phyloP scores from a whole-genome alignment of 2,888 invertebrate species.

The Dryocosmus kuriphilus region DNA sequence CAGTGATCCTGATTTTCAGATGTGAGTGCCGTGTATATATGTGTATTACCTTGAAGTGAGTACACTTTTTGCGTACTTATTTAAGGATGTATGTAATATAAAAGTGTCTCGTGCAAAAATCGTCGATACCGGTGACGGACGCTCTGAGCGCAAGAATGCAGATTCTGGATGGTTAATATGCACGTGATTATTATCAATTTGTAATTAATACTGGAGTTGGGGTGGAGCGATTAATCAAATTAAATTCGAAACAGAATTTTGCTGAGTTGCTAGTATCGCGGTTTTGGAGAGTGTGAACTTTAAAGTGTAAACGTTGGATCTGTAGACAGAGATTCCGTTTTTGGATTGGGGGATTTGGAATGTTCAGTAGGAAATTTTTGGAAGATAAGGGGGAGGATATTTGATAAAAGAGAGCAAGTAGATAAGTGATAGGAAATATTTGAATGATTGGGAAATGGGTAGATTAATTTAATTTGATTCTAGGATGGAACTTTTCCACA shows the following conservation, averaged over 20 bases:
- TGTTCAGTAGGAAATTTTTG: neutral
- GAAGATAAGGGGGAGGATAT: neutral
- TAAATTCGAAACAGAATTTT: neutral
- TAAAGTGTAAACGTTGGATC: neutral
- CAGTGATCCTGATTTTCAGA: slow-evolving; percentile 81
- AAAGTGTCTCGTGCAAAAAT: slow-evolving; percentile 51
- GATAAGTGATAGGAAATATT: neutral
- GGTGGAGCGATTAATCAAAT: slow-evolving; percentile 36
- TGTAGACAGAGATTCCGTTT: neutral
- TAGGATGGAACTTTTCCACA: neutral
- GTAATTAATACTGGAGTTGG: neutral
- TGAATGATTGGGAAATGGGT: neutral
- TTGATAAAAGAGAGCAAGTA: neutral
- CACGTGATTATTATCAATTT: neutral
- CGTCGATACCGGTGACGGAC: slow-evolving; percentile 62
- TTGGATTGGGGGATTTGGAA: neutral
- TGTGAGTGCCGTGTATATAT: slow-evolving; percentile 70
- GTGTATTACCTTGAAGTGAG: slow-evolving; percentile 41
- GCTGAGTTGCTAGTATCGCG: neutral
- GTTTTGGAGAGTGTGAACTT: neutral
- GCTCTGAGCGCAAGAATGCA: slow-evolving; percentile 51
- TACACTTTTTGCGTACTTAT: slow-evolving; percentile 32
- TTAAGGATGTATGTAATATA: slow-evolving; percentile 26
- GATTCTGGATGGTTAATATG: neutral
- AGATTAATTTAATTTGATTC: neutral